phyloP scores from a whole-genome alignment of 2,113 vertebrate species.

The Amia ocellicauda region DNA sequence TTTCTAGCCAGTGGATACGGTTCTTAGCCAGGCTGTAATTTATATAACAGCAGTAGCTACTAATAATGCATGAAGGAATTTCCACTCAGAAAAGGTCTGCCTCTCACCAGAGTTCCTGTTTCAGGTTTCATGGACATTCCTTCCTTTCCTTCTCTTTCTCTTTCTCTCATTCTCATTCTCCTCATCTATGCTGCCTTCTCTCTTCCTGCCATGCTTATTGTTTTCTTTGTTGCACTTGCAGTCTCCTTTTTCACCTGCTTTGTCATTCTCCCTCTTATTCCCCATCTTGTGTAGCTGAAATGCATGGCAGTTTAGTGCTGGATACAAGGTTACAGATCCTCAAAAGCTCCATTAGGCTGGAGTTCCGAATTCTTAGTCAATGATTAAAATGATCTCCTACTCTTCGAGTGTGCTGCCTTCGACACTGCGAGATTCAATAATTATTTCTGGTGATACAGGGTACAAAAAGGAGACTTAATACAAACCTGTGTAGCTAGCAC shows the following conservation, averaged over 20 bases:
- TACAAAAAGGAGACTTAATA: background rate
- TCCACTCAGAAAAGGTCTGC: slow-evolving; percentile 24
- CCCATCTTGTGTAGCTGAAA: too few relatives aligned
- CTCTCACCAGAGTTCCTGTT: slow-evolving; percentile 14
- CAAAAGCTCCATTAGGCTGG: too few relatives aligned
- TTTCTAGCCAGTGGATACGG: slow-evolving; percentile 11
- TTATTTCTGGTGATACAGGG: too few relatives aligned
- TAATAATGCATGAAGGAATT: slow-evolving; percentile 33
- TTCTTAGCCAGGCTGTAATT: background rate
- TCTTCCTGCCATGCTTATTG: background rate
- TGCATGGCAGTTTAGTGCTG: too few relatives aligned
- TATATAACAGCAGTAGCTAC: background rate
- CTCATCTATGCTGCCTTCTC: background rate
- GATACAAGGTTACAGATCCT: too few relatives aligned
- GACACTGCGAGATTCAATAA: too few relatives aligned
- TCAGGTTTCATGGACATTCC: slow-evolving; percentile 15
- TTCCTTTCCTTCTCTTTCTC: background rate
- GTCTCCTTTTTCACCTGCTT: background rate
- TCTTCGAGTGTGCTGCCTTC: too few relatives aligned
- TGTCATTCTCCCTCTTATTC: background rate
- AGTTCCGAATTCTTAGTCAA: too few relatives aligned
- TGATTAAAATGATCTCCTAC: too few relatives aligned
- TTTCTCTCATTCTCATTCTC: background rate
- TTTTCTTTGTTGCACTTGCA: background rate
- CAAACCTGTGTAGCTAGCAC: background rate